Evolutionary conservation across 2,888 invertebrate genomes (phyloP), one percentile per base, ranked within the genome.

Genomic region (Chironomus tentans): DNA sequence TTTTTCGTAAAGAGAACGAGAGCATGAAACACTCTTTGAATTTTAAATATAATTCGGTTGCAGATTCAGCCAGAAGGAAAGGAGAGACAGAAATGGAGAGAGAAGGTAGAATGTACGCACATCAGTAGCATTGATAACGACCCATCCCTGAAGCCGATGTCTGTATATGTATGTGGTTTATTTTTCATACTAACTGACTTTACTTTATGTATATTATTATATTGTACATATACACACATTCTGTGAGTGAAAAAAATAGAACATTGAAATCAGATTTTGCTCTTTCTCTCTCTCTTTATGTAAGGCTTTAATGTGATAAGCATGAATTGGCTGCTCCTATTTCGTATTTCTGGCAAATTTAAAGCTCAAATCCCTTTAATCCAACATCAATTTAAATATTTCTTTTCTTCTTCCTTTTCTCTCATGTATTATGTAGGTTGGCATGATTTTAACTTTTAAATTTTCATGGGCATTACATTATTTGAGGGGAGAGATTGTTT

Each of bases 1-100:
- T 50, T n/a, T n/a, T n/a, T n/a, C 15, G 50, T 50, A 56, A 56
- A 18, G 56, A 56, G 56, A 50, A 50, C n/a, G 69, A 69, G 65
- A 65, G 21, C n/a, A 61, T 56, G 56, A 28, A 71, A 71, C 71
- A 71, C 71, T 71, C 61, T 71, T 61, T 71, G 71, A 71, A 71
- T 71, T 71, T 71, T 71, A 71, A 71, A 71, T 70, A 65, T 24
- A 21, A 38, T 38, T 38, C 38, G 38, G 38, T 38, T 38, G 38
- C 38, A 38, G 38, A 38, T 38, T 38, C 38, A 38, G 38, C 38
- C 38, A 38, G 38, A 38, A 56, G 18, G 56, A 56, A n/a, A 56
- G 15, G 12, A 56, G 56, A 6, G 56, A 56, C 15, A 15, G 15
- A 56, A 18, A n/a, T 56, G n/a, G 56, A n/a, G 7, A 56, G 38